Base-by-base conservation (phyloP, 2,888 invertebrate genomes). In the Ectemnius cavifrons region DNA sequence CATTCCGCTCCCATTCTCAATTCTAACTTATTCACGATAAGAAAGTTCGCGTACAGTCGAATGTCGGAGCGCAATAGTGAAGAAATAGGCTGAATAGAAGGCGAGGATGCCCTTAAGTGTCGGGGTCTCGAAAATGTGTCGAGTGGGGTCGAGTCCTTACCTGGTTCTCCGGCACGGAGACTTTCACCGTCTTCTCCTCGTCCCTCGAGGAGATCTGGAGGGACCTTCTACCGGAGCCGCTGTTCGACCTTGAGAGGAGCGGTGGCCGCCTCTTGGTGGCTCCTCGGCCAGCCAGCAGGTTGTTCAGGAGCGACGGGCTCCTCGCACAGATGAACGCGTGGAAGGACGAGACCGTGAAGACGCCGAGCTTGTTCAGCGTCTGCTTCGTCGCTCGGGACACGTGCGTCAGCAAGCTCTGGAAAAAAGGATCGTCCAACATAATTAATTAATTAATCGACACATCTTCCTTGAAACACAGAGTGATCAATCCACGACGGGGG, bases 251-350 rank as follows among this genome's bases (percentile, higher is more conserved):
- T 27, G 97, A 97, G 67, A 98, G 92, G 91, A 97, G 94, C n/a
- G 97, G 97, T 14, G 97, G 96, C 72, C 97, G 93, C 63, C 97
- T 94, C 91, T 97, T 97, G 75, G 97, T 97, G 73, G 97, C 97
- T 57, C 97, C 97, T 79, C 97, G 94, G 66, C 97, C 97, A 56
- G 97, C 97, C 87, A 98, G 93, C 88, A 98, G 92, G 92, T 98
- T 98, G 93, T 97, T 97, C 82, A 98, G 94, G 86, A 97, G 92
- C 70, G 97, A 97, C 52, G 98, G 98, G 87, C 97, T 97, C 80
- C 99, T 95, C 73, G 98, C 98, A 91, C 98, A 98, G 86, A 99
- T 98, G 91, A 98, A 97, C 83, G 98, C 99, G 92, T 99, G 98
- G 93, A 99, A 98, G 82, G 98, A 98, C 71, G 98, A 98, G 84